Evolutionary conservation across 2,888 invertebrate genomes (phyloP), one percentile per base, ranked within the genome.

Genomic region (Drosophila eohydei): DNA sequence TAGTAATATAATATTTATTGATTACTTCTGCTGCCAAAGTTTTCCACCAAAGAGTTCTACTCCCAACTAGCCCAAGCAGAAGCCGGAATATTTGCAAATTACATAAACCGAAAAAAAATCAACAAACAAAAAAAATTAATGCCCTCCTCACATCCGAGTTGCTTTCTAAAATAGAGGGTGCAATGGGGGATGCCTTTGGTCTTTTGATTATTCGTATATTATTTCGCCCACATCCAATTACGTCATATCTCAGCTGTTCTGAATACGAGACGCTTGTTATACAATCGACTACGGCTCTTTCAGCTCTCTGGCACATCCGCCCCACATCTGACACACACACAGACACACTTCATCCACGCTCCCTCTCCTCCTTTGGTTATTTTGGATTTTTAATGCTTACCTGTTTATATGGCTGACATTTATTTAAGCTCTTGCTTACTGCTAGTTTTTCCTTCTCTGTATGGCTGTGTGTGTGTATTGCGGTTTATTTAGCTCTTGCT

Each of bases 231-330:
- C 88, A 76, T 74, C 62, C 73, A 80, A 85, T 92, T 92, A 91
- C 92, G 92, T 92, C 92, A 92, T 91, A 85, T 83, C 91, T 92
- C 92, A 92, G 92, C 92, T 92, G 92, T 91, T 92, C 88, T 78
- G 78, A 54, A 54, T 59, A 58, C 52, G 41, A 54, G 32, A 34
- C 60, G 64, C 51, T 57, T 66, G 70, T 90, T 88, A 84, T 78
- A 90, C 89, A 90, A 89, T 67, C 74, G 72, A 70, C 41, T 21
- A 14, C 62, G 36, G 41, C 74, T 28, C 40, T 40, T 30, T 65
- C 54, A 54, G 62, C 62, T 51, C 58, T 67, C 55, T 21, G 16
- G 7, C 28, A 12, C 40, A 44, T 43, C 41, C 56, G 54, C 54
- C 54, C 40, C 40, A 55, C 40, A 55, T 32, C 44, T 44, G 16